A percentile compares a stretch with the other conserved stretches of the same genome.
These are phyloP conservation scores for Rhynchopsitta pachyrhyncha DNA, from an alignment of 2,113 vertebrate genomes.

Conservation along the genomic window DNA sequence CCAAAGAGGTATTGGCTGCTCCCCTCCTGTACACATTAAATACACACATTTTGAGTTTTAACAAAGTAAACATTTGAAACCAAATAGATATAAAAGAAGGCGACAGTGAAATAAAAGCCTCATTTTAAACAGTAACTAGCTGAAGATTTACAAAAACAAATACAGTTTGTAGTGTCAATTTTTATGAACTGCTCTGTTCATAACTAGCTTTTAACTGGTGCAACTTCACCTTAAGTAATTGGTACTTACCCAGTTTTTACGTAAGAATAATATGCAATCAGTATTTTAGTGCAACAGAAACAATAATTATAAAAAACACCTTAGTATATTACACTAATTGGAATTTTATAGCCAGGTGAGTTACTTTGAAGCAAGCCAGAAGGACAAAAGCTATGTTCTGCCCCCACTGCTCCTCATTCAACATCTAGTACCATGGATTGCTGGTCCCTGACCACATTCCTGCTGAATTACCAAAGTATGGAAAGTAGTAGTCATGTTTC, in stretches of 20 bases:
- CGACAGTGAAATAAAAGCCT: neutral
- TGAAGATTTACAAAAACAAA: neutral
- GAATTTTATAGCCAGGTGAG: neutral
- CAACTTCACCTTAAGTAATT: neutral
- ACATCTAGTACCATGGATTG: neutral
- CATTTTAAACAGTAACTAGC: neutral
- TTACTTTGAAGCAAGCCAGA: neutral
- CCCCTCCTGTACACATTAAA: conserved; percentile 81
- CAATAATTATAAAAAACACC: neutral
- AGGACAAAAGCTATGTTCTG: neutral
- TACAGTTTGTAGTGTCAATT: neutral
- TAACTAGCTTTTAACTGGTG: neutral
- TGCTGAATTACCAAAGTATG: neutral
- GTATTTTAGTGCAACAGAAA: neutral
- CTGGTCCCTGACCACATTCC: accelerated
- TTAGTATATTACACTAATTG: neutral
- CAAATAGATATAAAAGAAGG: neutral
- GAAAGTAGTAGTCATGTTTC: neutral
- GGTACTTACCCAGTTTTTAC: neutral
- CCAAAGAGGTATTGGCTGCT: conserved; percentile 98
- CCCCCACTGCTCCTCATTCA: neutral
- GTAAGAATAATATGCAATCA: neutral
- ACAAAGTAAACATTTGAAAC: neutral
- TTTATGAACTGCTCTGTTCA: neutral
- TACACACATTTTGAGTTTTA: neutral